Evolutionary conservation across 2,888 invertebrate genomes (phyloP).

Genomic region (Monoplex corrugatus): DNA sequence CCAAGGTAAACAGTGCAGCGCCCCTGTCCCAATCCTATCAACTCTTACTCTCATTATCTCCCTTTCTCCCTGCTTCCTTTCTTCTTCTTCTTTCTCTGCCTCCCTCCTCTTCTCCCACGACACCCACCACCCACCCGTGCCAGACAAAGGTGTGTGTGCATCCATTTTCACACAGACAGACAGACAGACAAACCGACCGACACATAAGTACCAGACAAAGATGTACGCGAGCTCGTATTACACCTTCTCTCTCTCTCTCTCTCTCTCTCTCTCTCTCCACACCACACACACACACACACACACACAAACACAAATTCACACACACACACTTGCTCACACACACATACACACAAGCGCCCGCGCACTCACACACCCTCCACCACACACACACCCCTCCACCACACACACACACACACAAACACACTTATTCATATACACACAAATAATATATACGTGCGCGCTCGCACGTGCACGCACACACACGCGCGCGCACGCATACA

Average conservation of each 20-base stretch:
- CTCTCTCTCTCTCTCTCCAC: slow-evolving; percentile 12
- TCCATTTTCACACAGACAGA: too few relatives aligned
- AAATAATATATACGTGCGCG: background rate
- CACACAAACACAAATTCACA: background rate
- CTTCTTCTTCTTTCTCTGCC: too few relatives aligned
- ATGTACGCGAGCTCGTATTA: too few relatives aligned
- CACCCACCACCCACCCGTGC: too few relatives aligned
- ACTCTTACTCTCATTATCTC: too few relatives aligned
- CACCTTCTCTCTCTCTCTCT: background rate
- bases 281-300: background rate
- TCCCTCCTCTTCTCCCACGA: too few relatives aligned
- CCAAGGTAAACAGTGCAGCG: too few relatives aligned
- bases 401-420: background rate
- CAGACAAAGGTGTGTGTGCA: too few relatives aligned
- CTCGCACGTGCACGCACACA: slow-evolving; percentile 6
- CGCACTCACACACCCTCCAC: background rate
- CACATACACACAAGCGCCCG: background rate
- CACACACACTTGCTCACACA: background rate
- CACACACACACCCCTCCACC: background rate
- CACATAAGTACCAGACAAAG: too few relatives aligned
- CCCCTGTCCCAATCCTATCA: too few relatives aligned
- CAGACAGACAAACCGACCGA: too few relatives aligned
- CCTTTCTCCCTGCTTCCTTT: too few relatives aligned
- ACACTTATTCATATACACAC: background rate
- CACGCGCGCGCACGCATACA: background rate